Evolutionary conservation across 1,140 invertebrate species (phyloP).

Genomic region (Neotoxoptera formosana): DNA sequence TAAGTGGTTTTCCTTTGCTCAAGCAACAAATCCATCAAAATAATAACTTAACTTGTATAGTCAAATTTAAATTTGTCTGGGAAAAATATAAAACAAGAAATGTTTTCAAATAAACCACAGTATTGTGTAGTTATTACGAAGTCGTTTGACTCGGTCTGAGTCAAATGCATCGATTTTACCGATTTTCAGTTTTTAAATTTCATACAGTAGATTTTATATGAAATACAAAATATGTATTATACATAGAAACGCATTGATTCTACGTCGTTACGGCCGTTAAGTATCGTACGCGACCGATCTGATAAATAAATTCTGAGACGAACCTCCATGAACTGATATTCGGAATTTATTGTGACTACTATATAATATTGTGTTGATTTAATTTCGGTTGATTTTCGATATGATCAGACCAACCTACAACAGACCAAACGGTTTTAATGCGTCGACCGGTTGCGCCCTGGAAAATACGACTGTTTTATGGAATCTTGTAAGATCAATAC

Average conservation of each 20-base stretch:
- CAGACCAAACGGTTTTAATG: not conserved
- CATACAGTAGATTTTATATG: not conserved
- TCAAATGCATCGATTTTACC: not conserved
- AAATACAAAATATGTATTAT: not conserved
- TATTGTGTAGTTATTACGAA: not conserved
- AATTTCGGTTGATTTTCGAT: not conserved
- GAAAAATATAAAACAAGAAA: not conserved
- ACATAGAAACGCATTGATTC: not conserved
- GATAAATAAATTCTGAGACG: not conserved
- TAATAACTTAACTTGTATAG: no score
- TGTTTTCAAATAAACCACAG: not conserved
- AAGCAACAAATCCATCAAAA: no score
- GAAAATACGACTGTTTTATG: not conserved
- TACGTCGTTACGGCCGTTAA: not conserved
- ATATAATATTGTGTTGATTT: not conserved
- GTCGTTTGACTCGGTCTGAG: not conserved
- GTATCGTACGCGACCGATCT: not conserved
- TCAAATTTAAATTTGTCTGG: no score
- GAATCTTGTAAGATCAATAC: not conserved
- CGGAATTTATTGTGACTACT: not conserved
- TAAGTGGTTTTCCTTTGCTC: no score
- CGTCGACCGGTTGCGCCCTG: not conserved
- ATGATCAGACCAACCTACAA: not conserved
- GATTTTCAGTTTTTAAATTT: not conserved
- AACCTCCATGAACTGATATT: not conserved